Percentiles rank a stretch among this genome's conserved stretches.
Evolutionary conservation across 1,140 invertebrate genomes (phyloP).

Genomic region (Condylostylus longicornis): DNA sequence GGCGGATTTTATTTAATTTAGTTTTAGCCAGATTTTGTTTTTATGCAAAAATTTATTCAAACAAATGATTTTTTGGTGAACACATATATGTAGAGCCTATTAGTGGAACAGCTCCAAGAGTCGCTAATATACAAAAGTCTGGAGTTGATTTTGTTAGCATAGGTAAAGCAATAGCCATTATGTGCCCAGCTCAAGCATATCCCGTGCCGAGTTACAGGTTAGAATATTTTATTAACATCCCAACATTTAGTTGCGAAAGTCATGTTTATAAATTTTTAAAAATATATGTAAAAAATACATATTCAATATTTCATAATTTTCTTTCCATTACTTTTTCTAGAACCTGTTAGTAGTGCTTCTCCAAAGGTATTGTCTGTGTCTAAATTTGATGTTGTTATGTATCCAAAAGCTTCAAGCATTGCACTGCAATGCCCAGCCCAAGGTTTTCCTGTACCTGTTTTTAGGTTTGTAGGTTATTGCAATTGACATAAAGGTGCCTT

Average conservation of each 20-base stretch:
- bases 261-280: no score
- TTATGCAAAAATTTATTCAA: not conserved
- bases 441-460: conserved; percentile 52
- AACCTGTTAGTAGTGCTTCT: conserved; percentile 1
- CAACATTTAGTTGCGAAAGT: no score
- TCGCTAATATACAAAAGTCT: conserved; percentile 35
- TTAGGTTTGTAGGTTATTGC: no score
- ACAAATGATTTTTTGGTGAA: not conserved
- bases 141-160: conserved; percentile 8
- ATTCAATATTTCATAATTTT: not conserved
- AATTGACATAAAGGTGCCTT: no score
- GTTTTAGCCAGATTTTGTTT: conserved; percentile 4
- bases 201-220: conserved; percentile 45
- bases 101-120: conserved; percentile 40
- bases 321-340: not conserved
- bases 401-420: conserved; percentile 18
- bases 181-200: conserved; percentile 43
- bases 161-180: conserved; percentile 32
- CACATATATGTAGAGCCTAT: conserved; percentile 37
- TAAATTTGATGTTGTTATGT: conserved; percentile 3
- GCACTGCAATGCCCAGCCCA: conserved; percentile 42
- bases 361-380: conserved; percentile 14
- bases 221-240: conserved; percentile 22
- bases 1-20: no score
- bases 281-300: not conserved